Percentiles rank a stretch among this genome's conserved stretches.
phyloP scores from a whole-genome alignment of 2,797 vertebrate species.

The Anomalospiza imberbis region DNA sequence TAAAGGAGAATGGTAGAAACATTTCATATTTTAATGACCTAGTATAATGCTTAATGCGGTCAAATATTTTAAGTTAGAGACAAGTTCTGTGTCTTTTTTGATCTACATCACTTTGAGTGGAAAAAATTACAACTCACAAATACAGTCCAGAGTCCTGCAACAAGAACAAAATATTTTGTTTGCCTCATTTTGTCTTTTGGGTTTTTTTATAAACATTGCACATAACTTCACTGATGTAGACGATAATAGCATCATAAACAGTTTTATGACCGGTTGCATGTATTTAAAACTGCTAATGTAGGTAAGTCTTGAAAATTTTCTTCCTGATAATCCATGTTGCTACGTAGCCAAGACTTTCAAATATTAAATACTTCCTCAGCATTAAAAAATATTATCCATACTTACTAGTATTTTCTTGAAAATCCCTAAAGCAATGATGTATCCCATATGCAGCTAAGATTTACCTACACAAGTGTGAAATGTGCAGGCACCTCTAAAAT shows the following conservation, averaged over 20 bases:
- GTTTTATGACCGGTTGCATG: neutral
- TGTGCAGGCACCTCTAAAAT: neutral
- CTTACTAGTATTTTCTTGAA: neutral
- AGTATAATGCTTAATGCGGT: neutral
- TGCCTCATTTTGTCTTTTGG: neutral
- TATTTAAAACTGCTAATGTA: neutral
- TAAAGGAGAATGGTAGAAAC: neutral
- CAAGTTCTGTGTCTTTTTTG: neutral
- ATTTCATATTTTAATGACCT: neutral
- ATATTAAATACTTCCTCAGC: neutral
- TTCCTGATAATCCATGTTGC: neutral
- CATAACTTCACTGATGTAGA: neutral
- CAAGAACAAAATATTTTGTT: neutral
- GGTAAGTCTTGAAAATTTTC: neutral
- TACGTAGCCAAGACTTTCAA: neutral
- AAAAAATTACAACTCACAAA: neutral
- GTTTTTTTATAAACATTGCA: neutral
- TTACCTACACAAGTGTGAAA: neutral
- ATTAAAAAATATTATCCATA: neutral
- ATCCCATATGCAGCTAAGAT: neutral
- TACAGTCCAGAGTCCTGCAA: neutral
- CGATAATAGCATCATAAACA: neutral
- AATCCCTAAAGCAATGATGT: neutral
- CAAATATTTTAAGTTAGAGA: neutral
- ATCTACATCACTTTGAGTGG: neutral